Percentiles rank a stretch among this genome's conserved stretches.
phyloP scores from a whole-genome alignment of 1,140 invertebrate species.

The Euura lappo region DNA sequence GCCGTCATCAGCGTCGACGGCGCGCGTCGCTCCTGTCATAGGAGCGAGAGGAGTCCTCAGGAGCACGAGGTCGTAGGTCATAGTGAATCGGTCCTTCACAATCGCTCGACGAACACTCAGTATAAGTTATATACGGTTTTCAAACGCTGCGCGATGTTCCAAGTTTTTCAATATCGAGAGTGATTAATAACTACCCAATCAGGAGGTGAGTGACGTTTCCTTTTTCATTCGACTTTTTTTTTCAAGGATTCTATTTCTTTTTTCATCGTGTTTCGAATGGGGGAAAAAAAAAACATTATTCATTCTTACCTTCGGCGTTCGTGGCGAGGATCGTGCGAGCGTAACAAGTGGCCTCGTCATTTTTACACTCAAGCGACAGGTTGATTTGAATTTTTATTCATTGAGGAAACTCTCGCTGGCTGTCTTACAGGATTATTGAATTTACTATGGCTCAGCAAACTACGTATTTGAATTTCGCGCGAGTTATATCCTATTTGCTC shows the following conservation, averaged over 20 bases:
- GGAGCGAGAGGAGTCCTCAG: background rate
- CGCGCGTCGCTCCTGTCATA: background rate
- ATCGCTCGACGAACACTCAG: background rate
- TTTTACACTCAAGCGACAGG: background rate
- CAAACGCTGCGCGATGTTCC: background rate
- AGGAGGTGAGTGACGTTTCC: background rate
- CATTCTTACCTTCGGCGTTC: no score
- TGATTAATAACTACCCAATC: background rate
- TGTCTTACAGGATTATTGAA: no score
- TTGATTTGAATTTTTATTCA: no score
- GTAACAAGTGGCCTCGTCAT: background rate
- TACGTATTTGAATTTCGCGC: no score
- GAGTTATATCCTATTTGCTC: no score
- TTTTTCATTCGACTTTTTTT: no score
- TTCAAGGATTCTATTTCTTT: no score
- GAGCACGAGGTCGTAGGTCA: conserved; percentile 3
- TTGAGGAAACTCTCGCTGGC: no score
- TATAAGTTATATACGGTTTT: background rate
- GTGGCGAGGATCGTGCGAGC: background rate
- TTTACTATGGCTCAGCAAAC: no score
- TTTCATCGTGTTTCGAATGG: no score
- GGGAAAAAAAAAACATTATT: no score
- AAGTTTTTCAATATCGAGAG: background rate
- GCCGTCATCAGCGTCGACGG: background rate
- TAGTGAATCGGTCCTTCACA: background rate